phyloP scores from a whole-genome alignment of 2,888 invertebrate genomes.

The Bedellia somnulentella region DNA sequence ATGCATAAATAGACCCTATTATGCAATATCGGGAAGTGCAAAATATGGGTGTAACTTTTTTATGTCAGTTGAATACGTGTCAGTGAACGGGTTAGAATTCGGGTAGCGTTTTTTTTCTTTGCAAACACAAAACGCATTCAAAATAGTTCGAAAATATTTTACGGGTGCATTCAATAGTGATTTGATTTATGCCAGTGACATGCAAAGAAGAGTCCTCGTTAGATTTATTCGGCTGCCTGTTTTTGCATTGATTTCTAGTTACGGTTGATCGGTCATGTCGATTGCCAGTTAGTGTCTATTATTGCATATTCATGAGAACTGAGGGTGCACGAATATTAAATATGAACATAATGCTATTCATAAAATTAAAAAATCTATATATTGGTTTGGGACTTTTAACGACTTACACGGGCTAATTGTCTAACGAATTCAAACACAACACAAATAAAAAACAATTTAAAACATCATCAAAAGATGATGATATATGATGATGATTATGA shows the following conservation, averaged over 20 bases:
- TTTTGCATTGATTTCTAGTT: constrained; percentile 44
- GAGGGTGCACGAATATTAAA: constrained; percentile 17
- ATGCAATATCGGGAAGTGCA: constrained; percentile 56
- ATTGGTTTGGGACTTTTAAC: too few relatives aligned
- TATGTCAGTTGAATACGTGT: constrained; percentile 48
- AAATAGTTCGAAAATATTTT: constrained; percentile 59
- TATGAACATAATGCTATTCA: too few relatives aligned
- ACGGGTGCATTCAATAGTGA: constrained; percentile 56
- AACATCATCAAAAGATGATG: too few relatives aligned
- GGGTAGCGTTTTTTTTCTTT: constrained; percentile 36
- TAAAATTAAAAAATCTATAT: too few relatives aligned
- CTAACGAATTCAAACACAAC: too few relatives aligned
- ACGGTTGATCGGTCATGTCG: constrained; percentile 55
- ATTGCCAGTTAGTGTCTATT: constrained; percentile 50
- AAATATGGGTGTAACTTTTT: constrained; percentile 61
- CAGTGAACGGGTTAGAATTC: constrained; percentile 54
- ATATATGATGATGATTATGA: too few relatives aligned
- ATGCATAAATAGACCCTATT: constrained; percentile 61
- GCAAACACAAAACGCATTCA: constrained; percentile 36
- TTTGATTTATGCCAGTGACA: constrained; percentile 60
- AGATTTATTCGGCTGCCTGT: constrained; percentile 59
- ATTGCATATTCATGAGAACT: constrained; percentile 20
- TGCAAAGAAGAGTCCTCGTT: constrained; percentile 57
- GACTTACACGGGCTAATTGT: too few relatives aligned
- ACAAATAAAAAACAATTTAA: too few relatives aligned